Conservation (phyloP, 2,888 invertebrate genomes). For the Drosophila birchii region DNA sequence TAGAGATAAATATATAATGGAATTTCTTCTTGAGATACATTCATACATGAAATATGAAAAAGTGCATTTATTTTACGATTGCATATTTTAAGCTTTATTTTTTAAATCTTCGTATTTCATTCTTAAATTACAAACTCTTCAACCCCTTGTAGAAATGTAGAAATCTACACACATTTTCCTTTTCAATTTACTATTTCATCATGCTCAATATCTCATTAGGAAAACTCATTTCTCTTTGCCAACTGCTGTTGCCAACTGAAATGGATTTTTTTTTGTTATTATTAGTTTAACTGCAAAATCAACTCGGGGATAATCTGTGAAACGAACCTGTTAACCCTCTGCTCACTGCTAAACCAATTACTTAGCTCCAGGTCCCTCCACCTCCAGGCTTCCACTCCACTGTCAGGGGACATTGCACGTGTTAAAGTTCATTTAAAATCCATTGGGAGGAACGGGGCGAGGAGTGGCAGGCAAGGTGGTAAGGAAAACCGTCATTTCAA, state of each 20-base stretch:
- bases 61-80: too few relatives aligned
- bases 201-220: constrained; percentile 42
- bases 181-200: constrained; percentile 18
- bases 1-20: not conserved
- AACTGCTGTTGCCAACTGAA: constrained; percentile 42
- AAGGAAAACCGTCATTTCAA: constrained; percentile 48
- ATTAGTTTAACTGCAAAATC: constrained; percentile 45
- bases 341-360: constrained; percentile 61
- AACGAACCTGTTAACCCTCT: constrained; percentile 29
- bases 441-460: constrained; percentile 59
- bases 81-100: too few relatives aligned
- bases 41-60: too few relatives aligned
- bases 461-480: not conserved
- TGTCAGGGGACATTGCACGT: constrained; percentile 58
- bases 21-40: not conserved
- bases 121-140: not conserved
- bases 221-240: constrained; percentile 24
- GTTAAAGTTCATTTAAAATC: constrained; percentile 79
- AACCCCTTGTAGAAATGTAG: not conserved
- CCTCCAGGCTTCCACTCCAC: constrained; percentile 25
- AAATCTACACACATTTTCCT: not conserved
- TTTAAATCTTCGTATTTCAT: too few relatives aligned
- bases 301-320: constrained; percentile 44
- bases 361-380: constrained; percentile 57
- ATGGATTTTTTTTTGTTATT: constrained; percentile 33